Evolutionary conservation across 35 echinoderm and acorn worm genomes (phyloP).

Genomic region (Ptychodera flava): DNA sequence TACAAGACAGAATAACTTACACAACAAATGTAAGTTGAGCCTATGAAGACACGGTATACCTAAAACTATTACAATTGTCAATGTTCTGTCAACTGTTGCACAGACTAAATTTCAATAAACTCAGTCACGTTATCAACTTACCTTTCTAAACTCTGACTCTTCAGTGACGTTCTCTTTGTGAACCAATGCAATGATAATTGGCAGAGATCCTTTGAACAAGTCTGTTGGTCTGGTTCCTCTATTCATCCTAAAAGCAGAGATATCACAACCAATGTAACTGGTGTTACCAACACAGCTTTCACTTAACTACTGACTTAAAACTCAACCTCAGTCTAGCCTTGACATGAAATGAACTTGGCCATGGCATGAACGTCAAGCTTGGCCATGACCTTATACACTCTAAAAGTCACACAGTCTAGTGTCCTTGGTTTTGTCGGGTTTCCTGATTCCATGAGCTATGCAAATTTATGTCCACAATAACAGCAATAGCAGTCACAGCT

Average conservation of each 20-base stretch:
- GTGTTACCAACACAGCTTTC: not conserved
- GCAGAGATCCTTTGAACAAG: constrained; percentile 13
- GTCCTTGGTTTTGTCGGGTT: too few relatives aligned
- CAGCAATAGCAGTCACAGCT: too few relatives aligned
- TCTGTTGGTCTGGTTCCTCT: not conserved
- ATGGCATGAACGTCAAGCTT: not conserved
- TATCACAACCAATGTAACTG: not conserved
- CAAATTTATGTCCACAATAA: too few relatives aligned
- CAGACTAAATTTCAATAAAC: too few relatives aligned
- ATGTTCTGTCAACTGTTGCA: too few relatives aligned
- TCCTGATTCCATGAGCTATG: too few relatives aligned
- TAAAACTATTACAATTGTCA: too few relatives aligned
- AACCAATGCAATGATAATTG: constrained; percentile 61
- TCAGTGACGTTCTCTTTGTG: constrained; percentile 36
- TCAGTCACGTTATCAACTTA: not conserved
- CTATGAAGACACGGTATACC: too few relatives aligned
- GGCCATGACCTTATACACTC: too few relatives aligned
- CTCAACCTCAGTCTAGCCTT: not conserved
- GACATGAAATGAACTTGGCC: not conserved
- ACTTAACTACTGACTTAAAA: not conserved
- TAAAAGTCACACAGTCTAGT: too few relatives aligned
- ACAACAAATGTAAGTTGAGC: too few relatives aligned
- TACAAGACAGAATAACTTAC: too few relatives aligned
- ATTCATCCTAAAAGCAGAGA: not conserved
- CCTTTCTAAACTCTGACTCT: constrained; percentile 36